Base-by-base conservation (phyloP, 1,140 invertebrate genomes). In the Grapholita molesta region DNA sequence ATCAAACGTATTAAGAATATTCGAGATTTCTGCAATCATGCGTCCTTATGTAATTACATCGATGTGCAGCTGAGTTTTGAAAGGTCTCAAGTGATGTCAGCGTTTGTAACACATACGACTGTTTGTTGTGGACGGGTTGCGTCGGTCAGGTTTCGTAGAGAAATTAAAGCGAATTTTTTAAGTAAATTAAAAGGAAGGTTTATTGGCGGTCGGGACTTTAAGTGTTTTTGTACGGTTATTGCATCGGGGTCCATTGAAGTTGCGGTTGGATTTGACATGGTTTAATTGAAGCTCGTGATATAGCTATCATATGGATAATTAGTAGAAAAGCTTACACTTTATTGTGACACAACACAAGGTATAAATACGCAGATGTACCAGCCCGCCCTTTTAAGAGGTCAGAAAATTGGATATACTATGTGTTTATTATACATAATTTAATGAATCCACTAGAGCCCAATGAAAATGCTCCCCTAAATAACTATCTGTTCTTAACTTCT, bases 171-270 rank as follows among this genome's bases (percentile, higher is more conserved):
- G 42, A 48, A 21, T 48, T 48, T 48, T 48, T 48, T 21, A 48
- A 48, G 42, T 48, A 48, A 48, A 48, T 48, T 48, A 48, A 48
- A 48, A 48, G 6, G 42, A 18, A 21, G 42, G 15, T 48, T 48
- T 48, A 48, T 48, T n/a, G 42, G 42, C 42, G 18, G 42, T n/a
- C 2, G 42, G 42, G 42, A 48, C 42, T 48, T 48, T 48, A 48
- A 48, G 42, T 48, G 42, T 48, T 48, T 48, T 48, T 48, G 42
- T 48, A 48, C 42, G 42, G 42, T 48, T 48, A 48, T 48, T 18
- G 18, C 42, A 48, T 15, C 42, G 42, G 42, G 21, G 1, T 48
- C 42, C 42, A 48, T 48, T 48, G 42, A 48, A 48, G 42, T 42
- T 12, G 15, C 21, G 42, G 42, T 48, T 21, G 18, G 42, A n/a